phyloP scores from a whole-genome alignment of 2,888 invertebrate species.

The Agonopterix alstromeriana region DNA sequence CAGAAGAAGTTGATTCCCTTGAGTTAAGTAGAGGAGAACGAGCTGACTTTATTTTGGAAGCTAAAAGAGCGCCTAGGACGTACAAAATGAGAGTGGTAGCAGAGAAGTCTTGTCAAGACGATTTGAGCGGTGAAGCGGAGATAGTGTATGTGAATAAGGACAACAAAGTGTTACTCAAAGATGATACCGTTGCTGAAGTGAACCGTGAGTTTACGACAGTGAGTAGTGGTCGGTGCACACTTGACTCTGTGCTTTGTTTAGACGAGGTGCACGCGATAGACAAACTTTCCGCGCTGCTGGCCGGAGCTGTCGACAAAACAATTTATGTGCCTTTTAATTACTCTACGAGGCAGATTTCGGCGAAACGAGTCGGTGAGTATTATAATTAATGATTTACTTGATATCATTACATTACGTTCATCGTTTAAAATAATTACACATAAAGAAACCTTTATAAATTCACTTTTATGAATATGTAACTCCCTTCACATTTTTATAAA shows the following conservation, averaged over 20 bases:
- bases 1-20: slow-evolving; percentile 75
- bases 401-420: no score
- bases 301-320: slow-evolving; percentile 63
- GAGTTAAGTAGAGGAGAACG: slow-evolving; percentile 83
- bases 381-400: background rate
- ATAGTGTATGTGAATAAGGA: slow-evolving; percentile 55
- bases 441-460: no score
- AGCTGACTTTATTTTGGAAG: slow-evolving; percentile 83
- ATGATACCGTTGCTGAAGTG: slow-evolving; percentile 30
- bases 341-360: slow-evolving; percentile 60
- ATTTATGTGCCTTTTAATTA: slow-evolving; percentile 84
- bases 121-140: slow-evolving; percentile 71
- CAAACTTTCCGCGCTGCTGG: slow-evolving; percentile 70
- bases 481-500: no score
- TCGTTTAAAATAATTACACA: no score
- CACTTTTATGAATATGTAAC: no score
- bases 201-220: slow-evolving; percentile 57
- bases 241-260: slow-evolving; percentile 73
- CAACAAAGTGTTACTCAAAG: slow-evolving; percentile 46
- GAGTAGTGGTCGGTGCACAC: slow-evolving; percentile 58
- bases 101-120: slow-evolving; percentile 64
- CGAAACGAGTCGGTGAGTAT: slow-evolving; percentile 63
- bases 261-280: slow-evolving; percentile 72
- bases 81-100: slow-evolving; percentile 79
- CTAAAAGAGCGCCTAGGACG: slow-evolving; percentile 71